Evolutionary conservation across 2,113 vertebrate genomes (phyloP), one percentile per base, ranked within the genome.

Genomic region (Stigmatopora argus): DNA sequence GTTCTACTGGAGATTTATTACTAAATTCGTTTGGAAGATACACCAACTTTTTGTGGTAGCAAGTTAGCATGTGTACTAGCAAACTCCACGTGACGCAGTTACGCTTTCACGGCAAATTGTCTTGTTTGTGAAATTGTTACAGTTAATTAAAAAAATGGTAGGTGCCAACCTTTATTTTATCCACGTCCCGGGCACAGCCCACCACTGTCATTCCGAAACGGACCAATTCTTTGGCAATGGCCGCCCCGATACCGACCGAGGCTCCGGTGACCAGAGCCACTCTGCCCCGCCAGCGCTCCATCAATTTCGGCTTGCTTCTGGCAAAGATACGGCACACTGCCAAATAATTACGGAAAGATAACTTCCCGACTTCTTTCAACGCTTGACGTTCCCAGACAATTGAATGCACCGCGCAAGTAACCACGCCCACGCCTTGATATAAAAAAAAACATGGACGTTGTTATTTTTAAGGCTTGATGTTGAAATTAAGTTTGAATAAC

Each of bases 201-300:
- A 94, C 83, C 81, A 93, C 94, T 78, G 90, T 93, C 90, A 95
- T 90, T 21, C 94, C 94, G 66, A 82, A 83, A 48, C 90, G 89
- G 66, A 93, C 93, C 72, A 95, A 85, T 63, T 92, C 91, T 65
- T 89, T 84, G 26, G 89, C 89, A 53, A 93, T 73, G 0, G 90
- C 88, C 46, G 93, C 93, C 5, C 94, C 93, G 65, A 95, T 94
- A 62, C 94, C 93, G 38, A 84, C 90, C 8, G 94, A 95, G 18
- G 93, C 94, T 51, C 93, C 94, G 13, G 93, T 95, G 72, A 94
- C 93, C 66, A 95, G 84, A 17, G 93, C 94, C 73, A 94, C 90
- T 56, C 93, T 90, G 61, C 86, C 91, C 68, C 66, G 81, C 93
- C 94, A 95, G 77, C 93, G 90, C 77, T 94, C 91, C 94, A 95